Evolutionary conservation across 2,888 invertebrate species (phyloP), one percentile per base, ranked within the genome.

Genomic region (Gortyna flavago): DNA sequence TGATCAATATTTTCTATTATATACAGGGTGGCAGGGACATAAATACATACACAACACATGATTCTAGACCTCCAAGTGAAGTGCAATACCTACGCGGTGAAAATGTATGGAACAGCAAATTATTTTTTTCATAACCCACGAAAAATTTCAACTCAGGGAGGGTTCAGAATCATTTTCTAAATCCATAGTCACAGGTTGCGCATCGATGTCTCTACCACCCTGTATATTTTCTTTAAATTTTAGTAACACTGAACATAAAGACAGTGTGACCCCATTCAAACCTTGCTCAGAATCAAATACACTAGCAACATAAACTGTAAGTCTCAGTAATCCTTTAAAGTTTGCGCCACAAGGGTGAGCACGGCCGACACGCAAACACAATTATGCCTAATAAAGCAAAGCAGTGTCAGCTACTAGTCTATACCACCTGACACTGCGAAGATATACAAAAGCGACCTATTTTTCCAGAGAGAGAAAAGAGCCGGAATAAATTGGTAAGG

Each of bases 401-500:
- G 72, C 77, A 81, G 62, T 71, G 81, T 68, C 73, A 65, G 72
- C 77, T 67, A 35, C 70, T 75, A 75, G 59, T 71, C 83, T 64
- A 62, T 84, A 72, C 54, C 81, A 83, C 81, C 80, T 83, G 80
- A 67, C 83, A 72, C 67, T 35, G 32, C 38, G 54, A 72, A 81
- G 67, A 81, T 81, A 84, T 73, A 84, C 76, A 84, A 81, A 79
- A 85, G 79, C 71, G 79, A 77, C 87, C 87, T 74, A 77, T 82
- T 85, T 84, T 79, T 57, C 35, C 51, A 73, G 59, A 62, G 64
- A 73, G 61, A 75, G 65, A 75, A 81, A 80, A 84, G 69, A 70
- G 67, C 59, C 72, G 81, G 81, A 70, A 80, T 70, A 84, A 81
- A 83, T 83, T 76, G 62, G 76, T 64, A 83, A 73, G 72, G 72